These are phyloP conservation scores for Trissolcus japonicus DNA, from an alignment of 2,888 invertebrate genomes.

Conservation along the genomic window DNA sequence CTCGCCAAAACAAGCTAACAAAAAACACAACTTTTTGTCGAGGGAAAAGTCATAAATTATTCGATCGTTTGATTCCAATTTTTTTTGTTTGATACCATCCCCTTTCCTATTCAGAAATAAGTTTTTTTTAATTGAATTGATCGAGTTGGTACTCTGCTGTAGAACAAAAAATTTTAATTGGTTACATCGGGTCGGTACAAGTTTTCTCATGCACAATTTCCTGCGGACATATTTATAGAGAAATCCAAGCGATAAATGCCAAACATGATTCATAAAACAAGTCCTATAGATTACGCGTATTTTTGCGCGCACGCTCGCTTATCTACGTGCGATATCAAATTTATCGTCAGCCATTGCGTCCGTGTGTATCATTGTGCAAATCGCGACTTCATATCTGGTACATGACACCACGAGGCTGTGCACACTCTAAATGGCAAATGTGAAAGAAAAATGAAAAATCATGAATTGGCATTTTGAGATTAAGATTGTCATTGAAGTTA, in stretches of 20 bases:
- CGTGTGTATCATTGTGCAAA: constrained; percentile 25
- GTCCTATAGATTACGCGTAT: constrained; percentile 40
- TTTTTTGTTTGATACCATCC: not conserved
- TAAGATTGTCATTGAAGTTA: constrained; percentile 11
- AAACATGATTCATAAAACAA: constrained; percentile 52
- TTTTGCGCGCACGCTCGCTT: constrained; percentile 15
- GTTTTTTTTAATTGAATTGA: not conserved
- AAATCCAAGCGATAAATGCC: constrained; percentile 46
- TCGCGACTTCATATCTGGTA: constrained; percentile 42
- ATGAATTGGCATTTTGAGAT: constrained; percentile 1
- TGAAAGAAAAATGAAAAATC: constrained; percentile 4
- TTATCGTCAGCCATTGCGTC: constrained; percentile 34
- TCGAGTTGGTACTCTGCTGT: not conserved
- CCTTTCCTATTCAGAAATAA: not conserved
- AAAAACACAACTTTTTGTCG: constrained; percentile 5
- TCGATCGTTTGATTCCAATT: too few relatives aligned
- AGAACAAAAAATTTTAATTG: too few relatives aligned
- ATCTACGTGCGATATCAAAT: constrained; percentile 48
- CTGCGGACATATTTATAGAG: constrained; percentile 40
- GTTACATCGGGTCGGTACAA: constrained; percentile 6
- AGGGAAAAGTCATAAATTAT: not conserved
- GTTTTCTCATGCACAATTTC: constrained; percentile 37
- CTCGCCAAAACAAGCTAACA: constrained; percentile 17
- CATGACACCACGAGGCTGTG: constrained; percentile 11
- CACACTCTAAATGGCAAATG: constrained; percentile 11